Conservation (phyloP, 2,797 vertebrate species). For the Coregonus ussuriensis region DNA sequence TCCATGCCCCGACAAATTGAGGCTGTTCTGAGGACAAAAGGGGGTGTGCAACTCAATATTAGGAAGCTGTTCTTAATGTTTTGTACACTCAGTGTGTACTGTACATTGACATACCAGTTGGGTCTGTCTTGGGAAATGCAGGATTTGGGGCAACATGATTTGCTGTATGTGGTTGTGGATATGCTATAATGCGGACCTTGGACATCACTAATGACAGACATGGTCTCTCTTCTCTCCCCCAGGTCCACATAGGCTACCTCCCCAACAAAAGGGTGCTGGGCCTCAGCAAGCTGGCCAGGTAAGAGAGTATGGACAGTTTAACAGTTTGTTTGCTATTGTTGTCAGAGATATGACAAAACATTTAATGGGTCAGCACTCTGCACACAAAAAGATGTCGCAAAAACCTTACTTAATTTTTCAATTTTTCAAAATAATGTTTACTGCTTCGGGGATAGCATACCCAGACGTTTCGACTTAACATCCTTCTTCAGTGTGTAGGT, state of each 20-base stretch:
- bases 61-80: too few species aligned
- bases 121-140: not conserved
- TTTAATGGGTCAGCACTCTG: too few species aligned
- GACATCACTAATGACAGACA: not conserved
- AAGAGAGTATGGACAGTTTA: slow-evolving; percentile 43
- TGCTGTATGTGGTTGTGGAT: not conserved
- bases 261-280: slow-evolving; percentile 97
- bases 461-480: not conserved
- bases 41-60: too few species aligned
- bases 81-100: too few species aligned
- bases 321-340: not conserved
- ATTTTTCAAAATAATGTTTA: too few species aligned
- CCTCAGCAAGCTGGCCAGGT: slow-evolving; percentile 98
- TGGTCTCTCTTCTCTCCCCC: slow-evolving; percentile 10
- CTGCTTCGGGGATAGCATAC: not conserved
- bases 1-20: too few species aligned
- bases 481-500: not conserved
- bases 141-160: not conserved
- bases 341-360: not conserved
- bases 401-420: too few species aligned
- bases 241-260: slow-evolving; percentile 98
- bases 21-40: too few species aligned
- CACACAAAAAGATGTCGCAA: too few species aligned
- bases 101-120: not conserved
- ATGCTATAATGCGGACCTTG: not conserved